phyloP scores from a whole-genome alignment of 1,140 invertebrate genomes.

The Copidosoma floridanum region DNA sequence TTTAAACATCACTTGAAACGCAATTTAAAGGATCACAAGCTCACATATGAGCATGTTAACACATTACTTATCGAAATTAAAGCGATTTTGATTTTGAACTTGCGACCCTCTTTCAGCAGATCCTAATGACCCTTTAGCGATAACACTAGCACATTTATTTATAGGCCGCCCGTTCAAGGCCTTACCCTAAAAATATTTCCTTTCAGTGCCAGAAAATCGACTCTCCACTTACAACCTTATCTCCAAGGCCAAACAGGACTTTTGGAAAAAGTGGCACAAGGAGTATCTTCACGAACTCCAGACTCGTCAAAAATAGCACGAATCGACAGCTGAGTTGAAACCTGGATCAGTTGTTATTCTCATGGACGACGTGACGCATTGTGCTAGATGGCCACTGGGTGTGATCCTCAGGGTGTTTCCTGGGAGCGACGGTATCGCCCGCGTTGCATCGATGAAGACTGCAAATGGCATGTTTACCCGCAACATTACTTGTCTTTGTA shows the following conservation, averaged over 20 bases:
- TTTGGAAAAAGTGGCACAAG: background rate
- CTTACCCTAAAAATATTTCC: background rate
- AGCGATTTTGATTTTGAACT: slow-evolving; percentile 32
- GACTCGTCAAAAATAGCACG: slow-evolving; percentile 1
- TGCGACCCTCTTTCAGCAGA: background rate
- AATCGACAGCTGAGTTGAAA: background rate
- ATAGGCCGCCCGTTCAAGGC: background rate
- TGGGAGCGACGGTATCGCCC: no score
- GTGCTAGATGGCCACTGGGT: slow-evolving; percentile 1
- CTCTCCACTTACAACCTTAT: background rate
- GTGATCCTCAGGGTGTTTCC: background rate
- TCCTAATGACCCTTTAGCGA: slow-evolving; percentile 15
- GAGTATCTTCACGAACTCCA: slow-evolving; percentile 12
- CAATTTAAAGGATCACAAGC: background rate
- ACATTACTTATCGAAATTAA: slow-evolving; percentile 31
- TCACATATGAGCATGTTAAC: no score
- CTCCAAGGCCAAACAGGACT: background rate
- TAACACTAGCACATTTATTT: slow-evolving; percentile 10
- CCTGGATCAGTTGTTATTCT: background rate
- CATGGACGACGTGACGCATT: background rate
- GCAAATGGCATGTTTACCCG: no score
- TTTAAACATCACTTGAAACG: slow-evolving; percentile 15
- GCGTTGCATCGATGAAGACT: background rate
- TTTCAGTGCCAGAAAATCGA: background rate
- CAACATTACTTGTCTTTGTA: no score